Conservation (phyloP, 1,140 invertebrate species). For the Leptinotarsa defecta region DNA sequence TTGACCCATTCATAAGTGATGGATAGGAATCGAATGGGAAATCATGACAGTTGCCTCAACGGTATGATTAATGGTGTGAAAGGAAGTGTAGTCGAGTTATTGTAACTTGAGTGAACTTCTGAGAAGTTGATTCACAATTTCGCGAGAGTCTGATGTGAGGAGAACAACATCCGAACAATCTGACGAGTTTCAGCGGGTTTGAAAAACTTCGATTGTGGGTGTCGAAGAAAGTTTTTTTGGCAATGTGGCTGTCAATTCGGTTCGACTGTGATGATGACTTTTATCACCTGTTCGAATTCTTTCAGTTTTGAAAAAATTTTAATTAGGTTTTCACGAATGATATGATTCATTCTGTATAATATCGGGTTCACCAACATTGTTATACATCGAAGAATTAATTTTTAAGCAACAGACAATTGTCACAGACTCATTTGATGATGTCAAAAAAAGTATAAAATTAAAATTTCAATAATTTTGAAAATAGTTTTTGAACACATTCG, state of each 20-base stretch:
- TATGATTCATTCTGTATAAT: too few relatives aligned
- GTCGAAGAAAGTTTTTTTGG: not conserved
- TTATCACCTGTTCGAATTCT: too few relatives aligned
- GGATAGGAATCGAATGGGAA: not conserved
- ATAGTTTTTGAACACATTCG: too few relatives aligned
- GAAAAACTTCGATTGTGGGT: not conserved
- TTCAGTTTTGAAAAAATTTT: too few relatives aligned
- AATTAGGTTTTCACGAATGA: too few relatives aligned
- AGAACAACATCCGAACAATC: not conserved
- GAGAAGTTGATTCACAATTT: not conserved
- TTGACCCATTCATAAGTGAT: slow-evolving; percentile 3
- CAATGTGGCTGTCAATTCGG: not conserved
- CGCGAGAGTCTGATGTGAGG: not conserved
- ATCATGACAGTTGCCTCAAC: not conserved
- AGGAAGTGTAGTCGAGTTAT: not conserved
- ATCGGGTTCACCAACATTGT: too few relatives aligned
- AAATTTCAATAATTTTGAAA: too few relatives aligned
- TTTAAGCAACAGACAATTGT: too few relatives aligned
- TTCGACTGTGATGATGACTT: not conserved
- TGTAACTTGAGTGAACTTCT: not conserved
- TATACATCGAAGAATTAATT: too few relatives aligned
- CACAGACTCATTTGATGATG: too few relatives aligned
- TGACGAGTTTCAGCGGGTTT: not conserved
- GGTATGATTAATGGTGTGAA: not conserved
- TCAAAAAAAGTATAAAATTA: too few relatives aligned